Evolutionary conservation across 2,113 vertebrate genomes (phyloP).

Genomic region (Entomyzon cyanotis): DNA sequence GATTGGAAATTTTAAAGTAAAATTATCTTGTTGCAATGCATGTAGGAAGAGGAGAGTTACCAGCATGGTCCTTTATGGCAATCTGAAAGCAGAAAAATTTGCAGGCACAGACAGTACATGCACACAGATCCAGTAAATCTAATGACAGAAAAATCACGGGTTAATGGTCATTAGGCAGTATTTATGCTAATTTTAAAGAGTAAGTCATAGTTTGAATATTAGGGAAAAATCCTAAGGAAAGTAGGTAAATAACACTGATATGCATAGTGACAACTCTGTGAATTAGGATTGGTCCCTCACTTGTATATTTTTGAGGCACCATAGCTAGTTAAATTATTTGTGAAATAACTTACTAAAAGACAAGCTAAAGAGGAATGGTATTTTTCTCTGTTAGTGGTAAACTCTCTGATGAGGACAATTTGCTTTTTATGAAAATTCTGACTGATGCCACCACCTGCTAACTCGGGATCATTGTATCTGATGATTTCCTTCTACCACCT

Average conservation of each 20-base stretch:
- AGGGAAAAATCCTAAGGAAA: not conserved
- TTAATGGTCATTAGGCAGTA: not conserved
- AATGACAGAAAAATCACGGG: rapidly evolving
- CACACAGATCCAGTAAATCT: not conserved
- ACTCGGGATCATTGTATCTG: not conserved
- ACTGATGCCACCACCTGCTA: slow-evolving; percentile 39
- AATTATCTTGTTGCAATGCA: not conserved
- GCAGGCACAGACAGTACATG: not conserved
- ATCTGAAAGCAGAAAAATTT: not conserved
- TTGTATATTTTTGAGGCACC: not conserved
- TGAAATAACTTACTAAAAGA: not conserved
- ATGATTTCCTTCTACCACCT: slow-evolving; percentile 33
- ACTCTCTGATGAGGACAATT: not conserved
- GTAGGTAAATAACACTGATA: not conserved
- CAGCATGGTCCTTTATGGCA: not conserved
- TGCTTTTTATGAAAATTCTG: slow-evolving; percentile 4
- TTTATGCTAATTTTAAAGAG: not conserved
- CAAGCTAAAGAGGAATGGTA: not conserved
- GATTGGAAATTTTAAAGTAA: not conserved
- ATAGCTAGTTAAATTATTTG: not conserved
- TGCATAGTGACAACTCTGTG: not conserved
- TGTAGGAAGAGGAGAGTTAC: not conserved
- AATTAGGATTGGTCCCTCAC: not conserved
- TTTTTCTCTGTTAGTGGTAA: not conserved
- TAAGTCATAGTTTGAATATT: not conserved